These are phyloP conservation scores for Lutraria lutraria DNA, from an alignment of 2,888 invertebrate species.

Conservation along the genomic window DNA sequence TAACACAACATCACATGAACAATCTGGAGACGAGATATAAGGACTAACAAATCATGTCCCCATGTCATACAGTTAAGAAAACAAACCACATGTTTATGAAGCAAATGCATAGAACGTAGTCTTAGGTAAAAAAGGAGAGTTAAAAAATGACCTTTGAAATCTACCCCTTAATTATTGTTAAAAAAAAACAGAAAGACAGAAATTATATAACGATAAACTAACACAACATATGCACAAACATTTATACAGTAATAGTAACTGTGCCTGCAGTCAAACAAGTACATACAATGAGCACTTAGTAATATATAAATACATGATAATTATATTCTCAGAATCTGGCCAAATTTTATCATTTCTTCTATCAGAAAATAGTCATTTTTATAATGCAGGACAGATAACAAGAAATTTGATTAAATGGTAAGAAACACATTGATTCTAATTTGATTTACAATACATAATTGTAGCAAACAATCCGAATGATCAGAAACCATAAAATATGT, in stretches of 20 bases:
- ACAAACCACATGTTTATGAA: background rate
- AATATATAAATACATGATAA: conserved; percentile 3
- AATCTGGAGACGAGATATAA: background rate
- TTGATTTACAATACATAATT: background rate
- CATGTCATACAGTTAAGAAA: background rate
- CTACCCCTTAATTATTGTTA: background rate
- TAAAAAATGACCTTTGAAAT: background rate
- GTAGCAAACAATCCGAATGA: background rate
- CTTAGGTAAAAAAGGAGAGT: background rate
- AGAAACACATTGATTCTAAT: background rate
- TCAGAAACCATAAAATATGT: background rate
- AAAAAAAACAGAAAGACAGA: background rate
- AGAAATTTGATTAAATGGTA: background rate
- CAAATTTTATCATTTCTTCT: background rate
- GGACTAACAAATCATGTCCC: background rate
- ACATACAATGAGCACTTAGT: conserved; percentile 9
- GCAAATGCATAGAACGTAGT: conserved; percentile 16
- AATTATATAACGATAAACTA: conserved; percentile 5
- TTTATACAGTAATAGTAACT: background rate
- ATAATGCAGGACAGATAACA: background rate
- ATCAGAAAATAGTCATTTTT: background rate
- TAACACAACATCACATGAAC: background rate
- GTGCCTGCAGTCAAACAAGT: conserved; percentile 14
- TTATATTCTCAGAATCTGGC: background rate
- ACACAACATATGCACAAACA: conserved; percentile 19